Conservation (phyloP, 2,888 invertebrate genomes). For the Hypomecis atomaria region DNA sequence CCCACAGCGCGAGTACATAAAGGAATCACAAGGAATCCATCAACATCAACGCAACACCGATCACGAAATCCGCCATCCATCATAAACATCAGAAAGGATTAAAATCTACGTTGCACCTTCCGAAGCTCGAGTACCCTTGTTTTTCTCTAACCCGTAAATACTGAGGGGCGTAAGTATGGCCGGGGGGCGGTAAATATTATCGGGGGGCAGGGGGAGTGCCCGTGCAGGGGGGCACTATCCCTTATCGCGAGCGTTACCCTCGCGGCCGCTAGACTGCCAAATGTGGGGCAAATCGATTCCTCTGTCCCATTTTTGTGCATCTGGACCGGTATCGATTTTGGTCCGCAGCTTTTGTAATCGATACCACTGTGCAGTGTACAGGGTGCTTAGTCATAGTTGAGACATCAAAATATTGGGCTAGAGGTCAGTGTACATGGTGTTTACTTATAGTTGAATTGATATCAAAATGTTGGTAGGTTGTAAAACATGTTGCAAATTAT, state of each 20-base stretch:
- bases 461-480: too few relatives aligned
- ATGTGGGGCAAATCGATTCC: slow-evolving; percentile 84
- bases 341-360: slow-evolving; percentile 34
- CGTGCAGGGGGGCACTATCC: slow-evolving; percentile 81
- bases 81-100: slow-evolving; percentile 85
- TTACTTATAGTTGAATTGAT: too few relatives aligned
- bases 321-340: slow-evolving; percentile 83
- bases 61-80: slow-evolving; percentile 84
- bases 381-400: not conserved
- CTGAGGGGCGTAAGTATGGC: slow-evolving; percentile 84
- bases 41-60: slow-evolving; percentile 78
- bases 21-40: slow-evolving; percentile 79
- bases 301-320: slow-evolving; percentile 84
- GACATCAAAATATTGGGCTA: not conserved
- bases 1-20: slow-evolving; percentile 50
- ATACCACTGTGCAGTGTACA: slow-evolving; percentile 31
- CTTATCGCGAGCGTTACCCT: slow-evolving; percentile 85
- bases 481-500: too few relatives aligned
- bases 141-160: slow-evolving; percentile 85
- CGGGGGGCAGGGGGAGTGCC: slow-evolving; percentile 72
- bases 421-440: not conserved
- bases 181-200: slow-evolving; percentile 85
- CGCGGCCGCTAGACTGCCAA: slow-evolving; percentile 80
- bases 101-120: slow-evolving; percentile 85
- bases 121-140: slow-evolving; percentile 84